A percentile compares a stretch with the other conserved stretches of the same genome.
These are phyloP conservation scores for Alloscopus bannaensis DNA, from an alignment of 2,888 invertebrate species.

Conservation along the genomic window DNA sequence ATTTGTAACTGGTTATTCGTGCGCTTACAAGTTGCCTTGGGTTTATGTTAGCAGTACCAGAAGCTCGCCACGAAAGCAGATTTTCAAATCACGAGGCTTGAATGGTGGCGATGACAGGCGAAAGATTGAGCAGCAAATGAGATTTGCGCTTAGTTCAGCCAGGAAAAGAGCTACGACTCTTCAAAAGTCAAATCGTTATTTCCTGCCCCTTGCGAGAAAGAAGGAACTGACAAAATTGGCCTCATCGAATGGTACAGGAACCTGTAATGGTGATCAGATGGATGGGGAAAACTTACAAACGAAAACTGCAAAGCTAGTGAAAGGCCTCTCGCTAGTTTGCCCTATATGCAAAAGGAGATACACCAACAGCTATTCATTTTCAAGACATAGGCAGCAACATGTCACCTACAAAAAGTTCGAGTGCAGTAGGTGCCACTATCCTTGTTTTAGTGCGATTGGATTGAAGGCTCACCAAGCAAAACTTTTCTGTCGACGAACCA, in stretches of 20 bases:
- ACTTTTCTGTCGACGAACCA: background rate
- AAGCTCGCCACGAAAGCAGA: too few species aligned
- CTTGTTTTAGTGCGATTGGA: background rate
- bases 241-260: background rate
- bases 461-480: background rate
- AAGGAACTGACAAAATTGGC: background rate
- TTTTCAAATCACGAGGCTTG: too few species aligned
- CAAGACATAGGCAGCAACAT: background rate
- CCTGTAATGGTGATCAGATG: background rate
- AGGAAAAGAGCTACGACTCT: too few species aligned
- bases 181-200: too few species aligned
- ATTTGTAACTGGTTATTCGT: too few species aligned
- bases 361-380: background rate
- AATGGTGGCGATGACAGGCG: too few species aligned
- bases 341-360: background rate
- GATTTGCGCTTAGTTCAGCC: too few species aligned
- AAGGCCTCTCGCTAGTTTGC: background rate
- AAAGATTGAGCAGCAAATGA: too few species aligned
- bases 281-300: background rate
- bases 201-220: too few species aligned
- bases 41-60: too few species aligned
- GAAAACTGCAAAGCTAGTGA: background rate
- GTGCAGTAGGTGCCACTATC: background rate
- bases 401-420: background rate
- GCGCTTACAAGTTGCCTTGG: too few species aligned